phyloP scores from a whole-genome alignment of 2,888 invertebrate species.

The Heliconius hortense region DNA sequence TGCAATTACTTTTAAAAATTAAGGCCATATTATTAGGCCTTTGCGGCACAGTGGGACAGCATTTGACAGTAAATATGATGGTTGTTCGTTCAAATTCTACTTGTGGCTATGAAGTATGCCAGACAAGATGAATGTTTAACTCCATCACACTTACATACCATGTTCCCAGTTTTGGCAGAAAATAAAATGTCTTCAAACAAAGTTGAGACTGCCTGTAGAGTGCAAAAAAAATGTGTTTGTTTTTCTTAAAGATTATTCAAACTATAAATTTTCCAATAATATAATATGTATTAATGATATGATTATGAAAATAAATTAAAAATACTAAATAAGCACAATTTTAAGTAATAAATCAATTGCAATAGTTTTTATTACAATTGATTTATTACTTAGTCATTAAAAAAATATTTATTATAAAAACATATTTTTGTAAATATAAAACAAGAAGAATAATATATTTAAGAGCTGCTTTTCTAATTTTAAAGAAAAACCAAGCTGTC shows the following conservation, averaged over 20 bases:
- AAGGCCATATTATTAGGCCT: neutral
- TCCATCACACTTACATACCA: neutral
- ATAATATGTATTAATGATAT: neutral
- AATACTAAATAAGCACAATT: neutral
- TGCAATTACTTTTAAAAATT: neutral
- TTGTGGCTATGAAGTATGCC: neutral
- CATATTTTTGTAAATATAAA: neutral
- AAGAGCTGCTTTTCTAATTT: neutral
- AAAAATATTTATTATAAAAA: neutral
- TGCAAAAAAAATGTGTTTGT: too few species aligned
- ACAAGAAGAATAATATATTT: neutral
- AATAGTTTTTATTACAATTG: too few species aligned
- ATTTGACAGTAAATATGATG: neutral
- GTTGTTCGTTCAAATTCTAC: neutral
- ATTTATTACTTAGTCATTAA: neutral
- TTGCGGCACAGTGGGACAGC: neutral
- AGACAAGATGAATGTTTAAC: neutral
- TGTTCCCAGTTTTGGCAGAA: neutral
- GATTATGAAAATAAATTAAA: neutral
- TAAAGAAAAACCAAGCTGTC: conserved; percentile 9
- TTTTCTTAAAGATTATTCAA: too few species aligned
- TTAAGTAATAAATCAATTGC: neutral
- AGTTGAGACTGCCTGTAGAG: too few species aligned
- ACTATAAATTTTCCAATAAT: neutral
- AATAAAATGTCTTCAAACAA: neutral